These are phyloP conservation scores for Coelinius sp. DNA, from an alignment of 2,888 invertebrate species.

Conservation along the genomic window DNA sequence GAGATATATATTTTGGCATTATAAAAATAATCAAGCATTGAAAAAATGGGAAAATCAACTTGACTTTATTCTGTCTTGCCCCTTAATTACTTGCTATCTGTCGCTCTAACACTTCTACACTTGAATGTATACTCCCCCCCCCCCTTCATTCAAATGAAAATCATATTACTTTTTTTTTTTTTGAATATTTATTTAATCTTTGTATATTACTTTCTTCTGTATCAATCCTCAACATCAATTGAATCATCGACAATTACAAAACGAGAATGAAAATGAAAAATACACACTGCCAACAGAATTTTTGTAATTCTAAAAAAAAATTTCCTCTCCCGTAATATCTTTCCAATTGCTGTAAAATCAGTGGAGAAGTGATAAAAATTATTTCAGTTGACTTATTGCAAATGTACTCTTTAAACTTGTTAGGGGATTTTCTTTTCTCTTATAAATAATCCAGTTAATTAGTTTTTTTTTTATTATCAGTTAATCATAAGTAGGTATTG, in stretches of 20 bases:
- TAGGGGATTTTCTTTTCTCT: background rate
- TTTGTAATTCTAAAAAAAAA: slow-evolving; percentile 5
- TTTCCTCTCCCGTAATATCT: background rate
- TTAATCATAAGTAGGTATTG: background rate
- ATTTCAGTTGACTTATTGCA: background rate
- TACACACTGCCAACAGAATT: slow-evolving; percentile 29
- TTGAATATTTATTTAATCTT: slow-evolving; percentile 15
- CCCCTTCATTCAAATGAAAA: no score
- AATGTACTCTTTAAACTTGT: no score
- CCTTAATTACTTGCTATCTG: no score
- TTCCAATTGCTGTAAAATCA: background rate
- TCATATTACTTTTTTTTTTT: background rate
- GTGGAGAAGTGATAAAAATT: background rate
- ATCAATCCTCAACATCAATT: background rate
- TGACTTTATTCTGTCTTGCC: no score
- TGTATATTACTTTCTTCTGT: slow-evolving; percentile 15
- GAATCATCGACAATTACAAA: background rate
- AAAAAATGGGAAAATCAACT: no score
- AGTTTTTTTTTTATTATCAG: slow-evolving; percentile 9
- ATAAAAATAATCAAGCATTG: background rate
- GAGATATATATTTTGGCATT: slow-evolving; percentile 1
- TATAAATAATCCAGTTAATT: background rate
- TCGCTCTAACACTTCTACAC: background rate
- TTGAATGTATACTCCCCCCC: background rate
- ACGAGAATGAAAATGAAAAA: background rate